phyloP scores from a whole-genome alignment of 1,140 invertebrate genomes.

The Papilio glaucus region DNA sequence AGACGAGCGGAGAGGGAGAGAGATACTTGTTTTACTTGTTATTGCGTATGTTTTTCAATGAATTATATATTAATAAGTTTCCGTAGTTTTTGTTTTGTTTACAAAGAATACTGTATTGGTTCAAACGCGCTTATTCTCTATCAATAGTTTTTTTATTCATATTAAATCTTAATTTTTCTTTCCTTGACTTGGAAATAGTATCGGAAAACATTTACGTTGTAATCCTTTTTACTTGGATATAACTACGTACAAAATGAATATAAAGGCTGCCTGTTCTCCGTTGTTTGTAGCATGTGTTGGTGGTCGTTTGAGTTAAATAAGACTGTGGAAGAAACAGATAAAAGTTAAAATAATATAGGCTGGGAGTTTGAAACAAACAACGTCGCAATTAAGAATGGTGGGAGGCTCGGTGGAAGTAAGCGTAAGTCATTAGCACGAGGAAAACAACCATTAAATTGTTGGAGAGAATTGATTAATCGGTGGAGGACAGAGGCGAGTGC shows the following conservation, averaged over 20 bases:
- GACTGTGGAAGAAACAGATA: background rate
- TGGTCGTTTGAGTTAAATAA: slow-evolving; percentile 4
- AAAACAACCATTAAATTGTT: slow-evolving; percentile 53
- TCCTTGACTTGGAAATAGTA: no score
- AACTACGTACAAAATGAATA: no score
- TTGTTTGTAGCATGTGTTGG: no score
- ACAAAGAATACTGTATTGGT: background rate
- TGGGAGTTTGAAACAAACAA: slow-evolving; percentile 5
- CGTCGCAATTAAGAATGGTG: slow-evolving; percentile 12
- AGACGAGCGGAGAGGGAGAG: background rate
- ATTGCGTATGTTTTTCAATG: background rate
- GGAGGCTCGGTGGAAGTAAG: slow-evolving; percentile 1
- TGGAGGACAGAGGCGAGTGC: slow-evolving; percentile 48
- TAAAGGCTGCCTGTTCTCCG: no score
- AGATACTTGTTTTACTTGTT: background rate
- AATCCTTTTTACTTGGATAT: no score
- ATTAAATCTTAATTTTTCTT: no score
- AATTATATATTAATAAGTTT: slow-evolving; percentile 1
- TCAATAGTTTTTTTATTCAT: no score
- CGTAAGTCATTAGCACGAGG: slow-evolving; percentile 43
- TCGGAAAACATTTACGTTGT: no score
- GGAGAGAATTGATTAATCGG: slow-evolving; percentile 55
- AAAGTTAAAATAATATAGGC: slow-evolving; percentile 13
- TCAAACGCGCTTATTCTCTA: background rate
- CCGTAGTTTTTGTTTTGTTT: background rate